A percentile compares a stretch with the other conserved stretches of the same genome.
These are phyloP conservation scores for Myodes glareolus DNA, from an alignment of 2,113 vertebrate genomes.

Conservation along the genomic window DNA sequence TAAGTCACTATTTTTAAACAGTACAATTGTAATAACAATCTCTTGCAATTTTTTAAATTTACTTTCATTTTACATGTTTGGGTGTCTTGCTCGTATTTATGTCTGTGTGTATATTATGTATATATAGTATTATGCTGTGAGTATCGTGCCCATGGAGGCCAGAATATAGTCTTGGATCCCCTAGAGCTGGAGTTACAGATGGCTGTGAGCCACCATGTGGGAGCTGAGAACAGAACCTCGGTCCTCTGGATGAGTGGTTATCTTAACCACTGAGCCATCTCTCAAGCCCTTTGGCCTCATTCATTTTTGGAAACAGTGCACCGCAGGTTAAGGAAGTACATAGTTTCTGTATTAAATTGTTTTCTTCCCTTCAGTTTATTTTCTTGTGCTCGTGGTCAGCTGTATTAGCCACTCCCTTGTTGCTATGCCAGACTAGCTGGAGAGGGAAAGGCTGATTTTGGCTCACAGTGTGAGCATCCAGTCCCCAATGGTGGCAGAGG, in stretches of 20 bases:
- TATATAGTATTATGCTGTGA: neutral
- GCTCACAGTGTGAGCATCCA: neutral
- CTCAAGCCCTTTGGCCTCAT: neutral
- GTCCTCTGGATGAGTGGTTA: neutral
- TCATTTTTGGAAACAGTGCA: neutral
- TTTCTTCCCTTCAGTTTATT: neutral
- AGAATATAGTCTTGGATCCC: neutral
- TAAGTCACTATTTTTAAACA: neutral
- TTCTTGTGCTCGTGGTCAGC: neutral
- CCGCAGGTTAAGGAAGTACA: neutral
- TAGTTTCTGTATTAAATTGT: neutral
- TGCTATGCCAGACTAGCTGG: neutral
- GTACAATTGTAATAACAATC: neutral
- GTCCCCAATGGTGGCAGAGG: neutral
- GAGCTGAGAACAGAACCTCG: neutral
- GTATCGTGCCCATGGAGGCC: neutral
- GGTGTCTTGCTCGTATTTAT: neutral
- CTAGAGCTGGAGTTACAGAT: neutral
- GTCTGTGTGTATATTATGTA: neutral
- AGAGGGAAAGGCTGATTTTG: neutral
- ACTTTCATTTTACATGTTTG: neutral
- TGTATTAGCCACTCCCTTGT: neutral
- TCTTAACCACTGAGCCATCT: neutral
- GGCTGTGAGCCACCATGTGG: neutral
- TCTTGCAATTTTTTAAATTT: neutral